A percentile compares a stretch with the other conserved stretches of the same genome.
phyloP scores from a whole-genome alignment of 2,888 invertebrate genomes.

The Conomelus anceps region DNA sequence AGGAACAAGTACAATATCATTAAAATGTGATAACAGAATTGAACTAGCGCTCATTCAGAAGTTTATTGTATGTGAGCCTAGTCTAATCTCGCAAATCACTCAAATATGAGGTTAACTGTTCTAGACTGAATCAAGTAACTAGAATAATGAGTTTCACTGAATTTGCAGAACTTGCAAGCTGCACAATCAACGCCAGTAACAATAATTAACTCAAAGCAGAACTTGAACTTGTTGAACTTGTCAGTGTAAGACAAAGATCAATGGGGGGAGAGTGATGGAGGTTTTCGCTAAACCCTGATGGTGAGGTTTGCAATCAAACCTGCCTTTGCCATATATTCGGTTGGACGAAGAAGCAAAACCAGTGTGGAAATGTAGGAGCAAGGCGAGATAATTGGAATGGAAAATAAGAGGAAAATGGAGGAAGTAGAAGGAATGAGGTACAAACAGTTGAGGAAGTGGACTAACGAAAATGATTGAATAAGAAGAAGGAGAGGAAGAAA shows the following conservation, averaged over 20 bases:
- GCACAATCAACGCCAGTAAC: background rate
- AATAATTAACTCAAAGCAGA: background rate
- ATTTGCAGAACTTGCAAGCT: background rate
- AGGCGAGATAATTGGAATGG: background rate
- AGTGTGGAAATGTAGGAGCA: background rate
- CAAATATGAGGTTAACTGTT: background rate
- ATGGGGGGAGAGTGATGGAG: background rate
- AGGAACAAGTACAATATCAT: no score
- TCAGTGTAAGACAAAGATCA: no score
- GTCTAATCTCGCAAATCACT: background rate
- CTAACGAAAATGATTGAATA: background rate
- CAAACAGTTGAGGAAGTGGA: no score
- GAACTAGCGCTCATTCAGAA: background rate
- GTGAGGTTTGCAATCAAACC: background rate
- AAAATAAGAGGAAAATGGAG: background rate
- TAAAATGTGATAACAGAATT: no score
- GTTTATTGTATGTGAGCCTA: no score
- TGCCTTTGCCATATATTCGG: background rate
- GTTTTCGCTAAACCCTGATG: background rate
- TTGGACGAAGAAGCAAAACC: background rate
- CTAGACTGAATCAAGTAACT: background rate
- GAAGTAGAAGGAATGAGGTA: background rate
- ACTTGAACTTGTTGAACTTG: background rate
- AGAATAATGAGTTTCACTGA: background rate
- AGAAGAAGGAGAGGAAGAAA: background rate